Evolutionary conservation across 2,888 invertebrate genomes (phyloP).

Genomic region (Bellardia pandia): DNA sequence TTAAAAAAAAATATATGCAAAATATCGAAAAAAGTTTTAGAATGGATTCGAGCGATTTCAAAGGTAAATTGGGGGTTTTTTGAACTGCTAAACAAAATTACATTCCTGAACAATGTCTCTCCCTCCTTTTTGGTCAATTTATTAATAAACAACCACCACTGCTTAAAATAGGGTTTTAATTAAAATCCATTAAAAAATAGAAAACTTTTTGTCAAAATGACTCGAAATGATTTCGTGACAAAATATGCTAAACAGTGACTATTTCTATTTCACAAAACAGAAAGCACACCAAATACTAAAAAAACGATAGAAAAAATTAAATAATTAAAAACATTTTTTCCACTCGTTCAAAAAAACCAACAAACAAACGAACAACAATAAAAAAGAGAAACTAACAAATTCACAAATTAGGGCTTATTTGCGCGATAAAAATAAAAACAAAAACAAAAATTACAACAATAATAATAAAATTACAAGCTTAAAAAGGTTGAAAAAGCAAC

Average conservation of each 20-base stretch:
- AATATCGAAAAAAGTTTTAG: no score
- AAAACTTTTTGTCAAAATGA: conserved; percentile 60
- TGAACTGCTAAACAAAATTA: no score
- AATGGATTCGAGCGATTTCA: no score
- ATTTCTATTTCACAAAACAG: conserved; percentile 78
- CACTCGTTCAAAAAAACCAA: conserved; percentile 38
- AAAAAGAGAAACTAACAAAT: conserved; percentile 42
- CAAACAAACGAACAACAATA: conserved; percentile 45
- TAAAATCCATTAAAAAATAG: conserved; percentile 32
- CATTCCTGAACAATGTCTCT: not conserved
- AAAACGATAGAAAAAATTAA: conserved; percentile 60
- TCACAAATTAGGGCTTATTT: conserved; percentile 42
- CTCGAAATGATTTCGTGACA: conserved; percentile 79
- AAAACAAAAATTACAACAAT: conserved; percentile 17
- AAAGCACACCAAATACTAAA: conserved; percentile 31
- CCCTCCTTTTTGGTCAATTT: not conserved
- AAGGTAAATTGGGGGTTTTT: no score
- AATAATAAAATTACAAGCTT: not conserved
- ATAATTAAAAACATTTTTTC: conserved; percentile 74
- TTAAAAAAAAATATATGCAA: no score
- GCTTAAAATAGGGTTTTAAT: not conserved
- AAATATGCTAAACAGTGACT: conserved; percentile 83
- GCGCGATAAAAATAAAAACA: conserved; percentile 33
- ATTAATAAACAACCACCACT: not conserved
- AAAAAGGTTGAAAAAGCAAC: not conserved